Evolutionary conservation across 2,888 invertebrate species (phyloP), one percentile per base, ranked within the genome.

Genomic region (Lutraria lutraria): DNA sequence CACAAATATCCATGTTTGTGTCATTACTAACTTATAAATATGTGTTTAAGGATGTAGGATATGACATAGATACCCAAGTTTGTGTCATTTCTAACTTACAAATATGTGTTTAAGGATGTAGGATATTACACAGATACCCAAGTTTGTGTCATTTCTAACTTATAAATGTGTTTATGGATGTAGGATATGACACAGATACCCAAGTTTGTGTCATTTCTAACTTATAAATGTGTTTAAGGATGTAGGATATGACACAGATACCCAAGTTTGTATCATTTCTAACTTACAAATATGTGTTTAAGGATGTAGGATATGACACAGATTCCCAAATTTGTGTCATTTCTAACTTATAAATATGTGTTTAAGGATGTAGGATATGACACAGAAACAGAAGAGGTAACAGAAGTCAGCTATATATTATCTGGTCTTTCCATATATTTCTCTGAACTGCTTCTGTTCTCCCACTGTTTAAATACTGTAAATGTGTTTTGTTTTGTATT

Each of bases 301-400:
- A 83, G 83, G 87, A 60, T 29, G n/a, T 87, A 31, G 89, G 88
- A n/a, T 84, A 72, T 54, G 85, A 90, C 80, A 86, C 89, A 82
- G 89, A 90, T 19, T 81, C 82, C 31, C 88, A 89, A 72, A 56
- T 2, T 21, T 56, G 56, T 21, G 56, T 3, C 21, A 16, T 19
- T 76, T 76, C 76, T 76, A 76, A 81, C 25, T 2, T 4, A 52
- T 81, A 53, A 25, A 82, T 72, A 13, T 86, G 29, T 52, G 63
- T 81, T 81, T 86, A 83, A 88, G 87, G 87, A 80, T 54, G 25
- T 88, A 34, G 89, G 88, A 31, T 85, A 72, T 52, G 88, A 90
- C 81, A 86, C 90, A 84, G 92, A 92, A 31, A 84, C 85, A 25
- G 91, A 90, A 81, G 90, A 91, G 91, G 91, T 91, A 91, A 76